Evolutionary conservation across 2,113 vertebrate species (phyloP), one percentile per base, ranked within the genome.

Genomic region (Eublepharis macularius): DNA sequence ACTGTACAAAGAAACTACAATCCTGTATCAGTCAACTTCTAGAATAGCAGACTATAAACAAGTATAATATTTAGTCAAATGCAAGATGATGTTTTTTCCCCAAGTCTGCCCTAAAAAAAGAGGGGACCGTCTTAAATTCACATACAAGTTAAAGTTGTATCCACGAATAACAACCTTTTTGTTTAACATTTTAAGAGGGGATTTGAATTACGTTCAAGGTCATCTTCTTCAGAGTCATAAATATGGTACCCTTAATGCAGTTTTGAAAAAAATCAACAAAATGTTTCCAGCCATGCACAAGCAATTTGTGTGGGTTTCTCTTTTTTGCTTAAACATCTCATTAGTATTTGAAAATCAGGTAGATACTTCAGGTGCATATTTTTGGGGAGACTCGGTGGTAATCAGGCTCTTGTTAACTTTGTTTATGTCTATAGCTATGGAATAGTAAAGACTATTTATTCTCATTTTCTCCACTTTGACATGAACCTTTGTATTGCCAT

Each of bases 401-500:
- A 88, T 86, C n/a, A 86, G 80, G 32, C 16, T 65, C 80, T 74
- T 73, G 34, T 87, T 4, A 32, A 51, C 0, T 17, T 69, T 87
- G 29, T 84, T 90, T 90, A 87, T 54, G 87, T 45, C 60, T n/a
- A 39, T 75, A 81, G 12, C 65, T 83, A 80, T 82, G 80, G 45
- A 87, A 32, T 4, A 10, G 16, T n/a, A 76, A 90, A 88, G 43
- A 60, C 51, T 60, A 63, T 90, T 54, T 1, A 0, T 80, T 88
- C 60, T 90, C 81, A 83, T 74, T 39, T 80, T 43, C 75, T 83
- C 74, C 29, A 3, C 87, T 92, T 82, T 79, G 84, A 79, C 83
- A 85, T 65, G 39, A 88, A 77, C 57, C 83, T 86, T 32, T 68
- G 68, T 19, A 63, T 47, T 86, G 34, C 39, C 77, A 4, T 83